Evolutionary conservation across 2,113 vertebrate genomes (phyloP), one percentile per base, ranked within the genome.

Genomic region (Lethenteron reissneri): DNA sequence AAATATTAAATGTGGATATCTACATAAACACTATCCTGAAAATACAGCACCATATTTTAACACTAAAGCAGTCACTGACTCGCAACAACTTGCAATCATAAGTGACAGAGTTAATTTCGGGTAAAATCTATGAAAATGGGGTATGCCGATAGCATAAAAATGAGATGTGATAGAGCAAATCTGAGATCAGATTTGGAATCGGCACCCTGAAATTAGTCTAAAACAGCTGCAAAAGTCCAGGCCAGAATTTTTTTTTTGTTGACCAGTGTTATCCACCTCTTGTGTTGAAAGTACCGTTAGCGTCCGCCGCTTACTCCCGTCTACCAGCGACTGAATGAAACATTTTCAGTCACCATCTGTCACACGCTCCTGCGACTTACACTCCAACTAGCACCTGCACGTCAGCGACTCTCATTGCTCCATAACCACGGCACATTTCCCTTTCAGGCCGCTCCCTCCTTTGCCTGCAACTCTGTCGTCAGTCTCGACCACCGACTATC

Each of bases 361-460:
- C 19, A 41, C 41, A 41, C 41, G 41, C 41, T 41, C 41, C 5
- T 41, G 41, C 6, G 41, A 41, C 41, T 41, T 41, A 41, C 41
- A 41, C 41, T 41, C 41, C 41, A 41, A 41, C 41, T 41, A 41
- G 41, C 41, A 41, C 41, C 41, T 41, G 41, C 41, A 41, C 41
- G 15, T 21, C 59, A 59, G 41, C 41, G 7, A 41, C 41, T 41
- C 41, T 41, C 41, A 41, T 41, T 41, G 41, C 41, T 41, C 41
- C 41, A 7, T 41, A 41, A 41, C 41, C 41, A 41, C 41, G 41
- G 41, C 6, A 41, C 5, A 41, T 41, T 41, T 41, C 41, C 41
- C 41, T 7, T 25, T 25, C 3, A 25, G 25, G 72, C 41, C 56
- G 74, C 74, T 77, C 74, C 73, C 69, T 76, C 64, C 69, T 60